Evolutionary conservation across 1,140 invertebrate species (phyloP).

Genomic region (Plodia interpunctella): DNA sequence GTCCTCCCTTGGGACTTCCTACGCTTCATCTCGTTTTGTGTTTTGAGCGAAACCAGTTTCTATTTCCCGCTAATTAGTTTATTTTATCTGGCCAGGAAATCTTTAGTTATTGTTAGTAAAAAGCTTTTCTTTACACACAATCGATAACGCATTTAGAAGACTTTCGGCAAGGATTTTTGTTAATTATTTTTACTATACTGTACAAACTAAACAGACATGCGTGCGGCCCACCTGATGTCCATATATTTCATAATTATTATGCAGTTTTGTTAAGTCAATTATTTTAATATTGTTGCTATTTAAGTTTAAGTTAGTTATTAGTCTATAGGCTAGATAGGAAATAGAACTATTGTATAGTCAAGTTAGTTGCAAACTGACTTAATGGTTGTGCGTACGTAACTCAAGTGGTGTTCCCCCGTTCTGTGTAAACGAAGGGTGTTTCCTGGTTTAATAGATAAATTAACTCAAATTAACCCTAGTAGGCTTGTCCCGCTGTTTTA

Average conservation of each 20-base stretch:
- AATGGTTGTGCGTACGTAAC: neutral
- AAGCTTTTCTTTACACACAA: neutral
- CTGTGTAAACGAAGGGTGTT: slow-evolving; percentile 5
- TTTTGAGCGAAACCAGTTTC: slow-evolving; percentile 40
- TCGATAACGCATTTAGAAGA: too few species aligned
- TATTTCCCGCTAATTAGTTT: slow-evolving; percentile 43
- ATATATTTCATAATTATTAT: too few species aligned
- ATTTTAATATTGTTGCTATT: too few species aligned
- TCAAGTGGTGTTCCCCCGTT: neutral
- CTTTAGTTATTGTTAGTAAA: slow-evolving; percentile 8
- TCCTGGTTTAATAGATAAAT: neutral
- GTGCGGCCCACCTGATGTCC: too few species aligned
- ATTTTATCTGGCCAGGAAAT: slow-evolving; percentile 24
- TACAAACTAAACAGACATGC: too few species aligned
- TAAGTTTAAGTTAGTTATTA: too few species aligned
- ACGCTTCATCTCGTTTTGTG: slow-evolving; percentile 39
- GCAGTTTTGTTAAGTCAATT: too few species aligned
- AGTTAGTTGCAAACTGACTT: too few species aligned
- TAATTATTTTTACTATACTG: too few species aligned
- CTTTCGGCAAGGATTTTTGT: too few species aligned
- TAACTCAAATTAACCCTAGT: neutral
- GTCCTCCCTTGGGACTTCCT: slow-evolving; percentile 32
- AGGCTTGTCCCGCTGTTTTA: neutral
- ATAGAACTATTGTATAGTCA: too few species aligned
- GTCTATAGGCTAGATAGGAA: too few species aligned